Conservation (phyloP, 2,888 invertebrate species). For the Minunthozetes semirufus region DNA sequence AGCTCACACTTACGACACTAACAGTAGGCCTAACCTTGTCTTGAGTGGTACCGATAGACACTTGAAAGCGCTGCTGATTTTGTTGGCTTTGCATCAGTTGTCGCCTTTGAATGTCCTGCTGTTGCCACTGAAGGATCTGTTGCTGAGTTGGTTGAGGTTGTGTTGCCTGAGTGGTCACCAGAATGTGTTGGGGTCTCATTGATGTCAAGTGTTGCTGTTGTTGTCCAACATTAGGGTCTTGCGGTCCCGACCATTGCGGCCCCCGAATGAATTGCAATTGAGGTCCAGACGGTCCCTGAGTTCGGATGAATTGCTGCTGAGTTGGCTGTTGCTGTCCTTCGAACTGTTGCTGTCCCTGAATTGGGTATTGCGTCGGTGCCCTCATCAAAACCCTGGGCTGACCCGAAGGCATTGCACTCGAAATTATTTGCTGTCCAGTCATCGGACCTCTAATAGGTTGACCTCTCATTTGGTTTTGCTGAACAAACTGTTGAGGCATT, state of each 20-base stretch:
- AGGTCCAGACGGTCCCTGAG: slow-evolving; percentile 11
- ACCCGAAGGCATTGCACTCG: slow-evolving; percentile 5
- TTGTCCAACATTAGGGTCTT: neutral
- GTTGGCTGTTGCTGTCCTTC: slow-evolving; percentile 36
- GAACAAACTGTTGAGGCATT: slow-evolving; percentile 18
- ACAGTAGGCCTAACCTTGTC: slow-evolving; percentile 28
- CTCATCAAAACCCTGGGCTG: slow-evolving; percentile 14
- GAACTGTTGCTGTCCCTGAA: slow-evolving; percentile 36
- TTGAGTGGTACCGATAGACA: neutral
- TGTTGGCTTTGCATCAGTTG: slow-evolving; percentile 37
- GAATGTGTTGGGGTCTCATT: slow-evolving; percentile 25
- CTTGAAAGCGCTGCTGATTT: slow-evolving; percentile 36
- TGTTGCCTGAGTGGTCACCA: neutral
- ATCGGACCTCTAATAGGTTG: slow-evolving; percentile 10
- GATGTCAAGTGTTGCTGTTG: slow-evolving; percentile 14
- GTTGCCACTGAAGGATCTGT: slow-evolving; percentile 37
- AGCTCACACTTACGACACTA: slow-evolving; percentile 12
- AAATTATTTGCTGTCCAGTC: slow-evolving; percentile 1
- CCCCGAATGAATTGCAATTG: slow-evolving; percentile 12
- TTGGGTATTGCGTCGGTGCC: slow-evolving; percentile 26
- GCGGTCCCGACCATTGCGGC: slow-evolving; percentile 8
- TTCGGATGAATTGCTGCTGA: slow-evolving; percentile 26
- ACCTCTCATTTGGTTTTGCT: slow-evolving; percentile 18
- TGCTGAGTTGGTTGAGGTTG: slow-evolving; percentile 34
- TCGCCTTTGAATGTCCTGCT: slow-evolving; percentile 34